Conservation (phyloP, 2,113 vertebrate genomes). For the Mohoua ochrocephala region DNA sequence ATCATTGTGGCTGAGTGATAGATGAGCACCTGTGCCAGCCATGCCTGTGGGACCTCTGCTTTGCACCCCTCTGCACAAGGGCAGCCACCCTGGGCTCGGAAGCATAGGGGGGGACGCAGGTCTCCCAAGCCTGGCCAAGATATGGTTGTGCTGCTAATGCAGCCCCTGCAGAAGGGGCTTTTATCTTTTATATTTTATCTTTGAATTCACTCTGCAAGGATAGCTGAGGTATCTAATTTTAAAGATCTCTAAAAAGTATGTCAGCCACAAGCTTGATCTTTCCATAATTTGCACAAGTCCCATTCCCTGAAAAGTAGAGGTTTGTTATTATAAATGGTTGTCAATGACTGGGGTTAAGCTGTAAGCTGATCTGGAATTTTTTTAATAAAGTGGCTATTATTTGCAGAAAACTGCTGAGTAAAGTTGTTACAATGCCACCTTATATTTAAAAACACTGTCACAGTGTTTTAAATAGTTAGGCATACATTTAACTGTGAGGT, state of each 20-base stretch:
- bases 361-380: constrained; percentile 83
- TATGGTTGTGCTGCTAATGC: neutral
- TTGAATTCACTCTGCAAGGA: neutral
- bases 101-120: fast-evolving
- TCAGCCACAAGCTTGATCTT: neutral
- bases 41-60: fast-evolving
- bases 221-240: neutral
- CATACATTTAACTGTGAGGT: neutral
- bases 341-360: constrained; percentile 48
- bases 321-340: constrained; percentile 63
- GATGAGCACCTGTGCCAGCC: neutral
- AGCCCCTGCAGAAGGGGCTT: neutral
- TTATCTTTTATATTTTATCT: too few species aligned
- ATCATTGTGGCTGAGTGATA: neutral
- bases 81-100: neutral
- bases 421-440: neutral
- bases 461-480: neutral
- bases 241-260: neutral
- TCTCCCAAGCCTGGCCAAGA: neutral
- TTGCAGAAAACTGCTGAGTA: constrained; percentile 68
- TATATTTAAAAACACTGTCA: neutral
- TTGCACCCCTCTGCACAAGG: neutral
- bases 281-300: neutral
- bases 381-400: constrained; percentile 79
- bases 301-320: constrained; percentile 13